phyloP scores from a whole-genome alignment of 1,140 invertebrate species.

The Leptinotarsa defecta region DNA sequence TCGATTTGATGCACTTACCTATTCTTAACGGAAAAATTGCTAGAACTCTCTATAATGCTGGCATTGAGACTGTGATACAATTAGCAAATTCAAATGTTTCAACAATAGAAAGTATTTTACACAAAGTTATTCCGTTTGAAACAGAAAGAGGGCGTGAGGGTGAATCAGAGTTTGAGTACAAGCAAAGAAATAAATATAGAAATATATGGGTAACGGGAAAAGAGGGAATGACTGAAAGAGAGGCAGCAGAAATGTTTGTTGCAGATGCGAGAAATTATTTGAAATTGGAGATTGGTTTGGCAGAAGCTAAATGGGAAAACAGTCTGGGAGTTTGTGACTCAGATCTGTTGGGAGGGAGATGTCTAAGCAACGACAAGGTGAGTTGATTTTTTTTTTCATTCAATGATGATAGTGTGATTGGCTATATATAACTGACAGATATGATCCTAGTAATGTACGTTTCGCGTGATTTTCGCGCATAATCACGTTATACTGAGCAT shows the following conservation, averaged over 20 bases:
- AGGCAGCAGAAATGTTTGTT: conserved; percentile 82
- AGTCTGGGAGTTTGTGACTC: not conserved
- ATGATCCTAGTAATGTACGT: too few species aligned
- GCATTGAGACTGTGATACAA: conserved; percentile 77
- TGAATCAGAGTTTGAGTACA: conserved; percentile 70
- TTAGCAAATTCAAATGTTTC: conserved; percentile 74
- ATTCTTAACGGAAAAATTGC: conserved; percentile 85
- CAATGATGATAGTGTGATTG: too few species aligned
- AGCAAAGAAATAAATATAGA: conserved; percentile 69
- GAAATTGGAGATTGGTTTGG: conserved; percentile 65
- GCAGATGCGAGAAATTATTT: conserved; percentile 77
- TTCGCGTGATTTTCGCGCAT: too few species aligned
- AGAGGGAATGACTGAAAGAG: conserved; percentile 76
- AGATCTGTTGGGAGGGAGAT: not conserved
- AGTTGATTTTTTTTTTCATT: too few species aligned
- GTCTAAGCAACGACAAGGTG: not conserved
- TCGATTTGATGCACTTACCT: conserved; percentile 87
- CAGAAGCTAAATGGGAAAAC: conserved; percentile 63
- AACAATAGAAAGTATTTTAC: conserved; percentile 77
- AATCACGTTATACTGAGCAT: too few species aligned
- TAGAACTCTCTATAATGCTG: conserved; percentile 80
- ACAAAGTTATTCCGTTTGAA: conserved; percentile 81
- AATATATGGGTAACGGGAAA: conserved; percentile 83
- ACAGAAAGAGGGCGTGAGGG: conserved; percentile 75
- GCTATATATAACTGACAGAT: too few species aligned